Evolutionary conservation across 1,140 invertebrate species (phyloP), one percentile per base, ranked within the genome.

Genomic region (Trachelipus rathkii): DNA sequence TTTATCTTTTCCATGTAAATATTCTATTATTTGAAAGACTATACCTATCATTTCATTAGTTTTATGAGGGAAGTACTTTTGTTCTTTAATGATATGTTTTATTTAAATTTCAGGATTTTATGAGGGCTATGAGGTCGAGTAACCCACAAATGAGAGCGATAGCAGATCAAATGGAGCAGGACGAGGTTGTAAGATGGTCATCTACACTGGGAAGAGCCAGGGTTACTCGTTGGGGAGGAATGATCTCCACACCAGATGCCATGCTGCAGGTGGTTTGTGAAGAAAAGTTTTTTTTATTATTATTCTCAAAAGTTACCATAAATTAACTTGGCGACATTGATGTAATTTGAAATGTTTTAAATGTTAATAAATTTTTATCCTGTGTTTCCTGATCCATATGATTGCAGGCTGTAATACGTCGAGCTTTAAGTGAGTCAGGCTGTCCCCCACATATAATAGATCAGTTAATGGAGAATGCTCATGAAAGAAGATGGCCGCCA

Each of bases 181-280:
- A 96, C 82, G 95, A 96, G 86, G 92, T 96, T 71, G 88, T 93
- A n/a, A 88, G 94, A 84, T 98, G 95, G 96, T 92, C 93, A 44
- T 90, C 89, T 78, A 92, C 92, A 1, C 85, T 98, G 23, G 89
- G 92, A 15, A 86, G 93, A 71, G 95, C 95, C 0, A 86, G 94
- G 80, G 95, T 97, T 43, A 96, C 94, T 0, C 87, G 95, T 72
- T 98, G 95, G 96, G 96, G 95, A 73, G 95, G 95, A 73, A 97
- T 98, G 94, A 97, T 97, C 76, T 96, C 94, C 19, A 98, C 96
- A 0, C 96, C 95, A 6, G 95, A 98, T 87, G 92, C 94, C 85
- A 89, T 93, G 46, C 87, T 97, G 80, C 95, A 97, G 89, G 92
- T 94, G 19, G n/a, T 43, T 19, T 71, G 23, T 21, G 33, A 33